Evolutionary conservation across 2,888 invertebrate genomes (phyloP).

Genomic region (Cerastoderma edule): DNA sequence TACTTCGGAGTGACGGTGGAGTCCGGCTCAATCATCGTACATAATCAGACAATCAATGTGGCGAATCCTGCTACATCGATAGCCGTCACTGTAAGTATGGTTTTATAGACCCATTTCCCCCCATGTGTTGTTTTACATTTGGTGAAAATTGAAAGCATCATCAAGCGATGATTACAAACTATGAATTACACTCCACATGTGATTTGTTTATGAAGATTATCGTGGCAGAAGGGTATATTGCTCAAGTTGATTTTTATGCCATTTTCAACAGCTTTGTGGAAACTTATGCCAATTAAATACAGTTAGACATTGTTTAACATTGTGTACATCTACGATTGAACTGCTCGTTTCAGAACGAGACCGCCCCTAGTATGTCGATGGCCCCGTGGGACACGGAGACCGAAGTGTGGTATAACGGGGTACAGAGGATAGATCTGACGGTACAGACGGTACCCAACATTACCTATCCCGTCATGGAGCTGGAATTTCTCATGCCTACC

Average conservation of each 20-base stretch:
- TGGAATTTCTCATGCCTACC: conserved; percentile 78
- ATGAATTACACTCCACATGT: no score
- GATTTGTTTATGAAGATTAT: no score
- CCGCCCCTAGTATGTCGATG: conserved; percentile 63
- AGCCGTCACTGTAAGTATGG: conserved; percentile 24
- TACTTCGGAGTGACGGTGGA: conserved; percentile 45
- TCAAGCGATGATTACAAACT: no score
- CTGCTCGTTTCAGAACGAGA: conserved; percentile 61
- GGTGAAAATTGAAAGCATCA: no score
- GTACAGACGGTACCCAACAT: conserved; percentile 66
- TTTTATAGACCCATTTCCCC: no score
- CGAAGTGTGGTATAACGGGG: conserved; percentile 56
- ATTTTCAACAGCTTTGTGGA: no score
- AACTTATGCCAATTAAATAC: no score
- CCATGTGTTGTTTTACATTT: no score
- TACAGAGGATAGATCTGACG: conserved; percentile 49
- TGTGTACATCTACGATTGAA: no score
- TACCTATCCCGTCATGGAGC: conserved; percentile 70
- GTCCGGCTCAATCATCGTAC: background rate
- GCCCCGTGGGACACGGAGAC: conserved; percentile 48
- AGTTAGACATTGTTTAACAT: no score
- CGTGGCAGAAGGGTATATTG: no score
- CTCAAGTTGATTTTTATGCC: no score
- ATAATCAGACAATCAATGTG: background rate
- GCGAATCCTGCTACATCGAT: background rate